Evolutionary conservation across 2,797 vertebrate species (phyloP).

Genomic region (Parambassis ranga): DNA sequence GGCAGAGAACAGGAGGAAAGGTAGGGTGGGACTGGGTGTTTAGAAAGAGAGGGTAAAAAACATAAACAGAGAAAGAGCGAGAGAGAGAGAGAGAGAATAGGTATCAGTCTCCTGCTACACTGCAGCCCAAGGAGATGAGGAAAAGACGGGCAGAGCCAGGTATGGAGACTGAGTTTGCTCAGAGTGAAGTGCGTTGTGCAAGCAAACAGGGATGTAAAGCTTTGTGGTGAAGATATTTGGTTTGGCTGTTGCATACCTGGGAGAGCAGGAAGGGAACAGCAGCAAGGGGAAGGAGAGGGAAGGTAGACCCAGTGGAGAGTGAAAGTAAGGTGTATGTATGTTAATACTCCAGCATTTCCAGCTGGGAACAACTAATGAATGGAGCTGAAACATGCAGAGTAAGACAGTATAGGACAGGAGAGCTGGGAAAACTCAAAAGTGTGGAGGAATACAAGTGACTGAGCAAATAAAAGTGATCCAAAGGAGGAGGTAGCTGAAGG

Average conservation of each 20-base stretch:
- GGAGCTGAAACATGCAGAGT: too few relatives aligned
- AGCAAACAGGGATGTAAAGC: constrained; percentile 8
- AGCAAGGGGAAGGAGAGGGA: constrained; percentile 3
- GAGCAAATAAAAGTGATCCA: not conserved
- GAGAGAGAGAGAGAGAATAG: not conserved
- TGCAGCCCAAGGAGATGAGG: not conserved
- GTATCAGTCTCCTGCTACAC: constrained; percentile 4
- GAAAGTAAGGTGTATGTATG: constrained; percentile 5
- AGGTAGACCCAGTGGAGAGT: constrained; percentile 14
- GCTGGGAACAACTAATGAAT: constrained; percentile 5
- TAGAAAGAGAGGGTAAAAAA: not conserved
- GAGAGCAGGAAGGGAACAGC: constrained; percentile 15
- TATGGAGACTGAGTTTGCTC: not conserved
- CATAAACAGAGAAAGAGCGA: not conserved
- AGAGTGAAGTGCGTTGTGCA: constrained; percentile 9
- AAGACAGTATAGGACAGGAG: not conserved
- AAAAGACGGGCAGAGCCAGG: not conserved
- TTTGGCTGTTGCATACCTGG: constrained; percentile 11
- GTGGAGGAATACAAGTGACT: not conserved
- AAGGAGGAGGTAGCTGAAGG: not conserved
- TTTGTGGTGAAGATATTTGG: constrained; percentile 14
- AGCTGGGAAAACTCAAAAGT: not conserved
- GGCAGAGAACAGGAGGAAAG: not conserved
- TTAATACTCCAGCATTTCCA: constrained; percentile 18
- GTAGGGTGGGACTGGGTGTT: not conserved